Evolutionary conservation across 2,888 invertebrate species (phyloP).

Genomic region (Physocephala rufipes): DNA sequence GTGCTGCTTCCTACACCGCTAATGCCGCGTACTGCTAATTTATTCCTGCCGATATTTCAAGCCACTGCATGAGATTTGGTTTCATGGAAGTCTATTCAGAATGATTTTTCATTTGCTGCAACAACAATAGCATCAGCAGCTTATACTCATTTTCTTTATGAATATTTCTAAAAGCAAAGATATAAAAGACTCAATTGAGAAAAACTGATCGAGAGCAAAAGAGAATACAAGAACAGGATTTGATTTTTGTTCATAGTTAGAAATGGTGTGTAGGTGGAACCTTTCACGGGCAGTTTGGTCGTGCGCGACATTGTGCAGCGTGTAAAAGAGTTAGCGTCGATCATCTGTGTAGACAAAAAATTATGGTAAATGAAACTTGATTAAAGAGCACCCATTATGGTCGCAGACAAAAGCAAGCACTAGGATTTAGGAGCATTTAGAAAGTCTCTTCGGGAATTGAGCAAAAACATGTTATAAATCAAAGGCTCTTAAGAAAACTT

Average conservation of each 20-base stretch:
- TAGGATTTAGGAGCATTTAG: neutral
- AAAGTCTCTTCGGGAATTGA: neutral
- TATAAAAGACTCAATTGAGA: neutral
- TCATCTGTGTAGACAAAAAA: neutral
- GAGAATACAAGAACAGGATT: neutral
- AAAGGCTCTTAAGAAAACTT: too few relatives aligned
- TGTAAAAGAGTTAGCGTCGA: neutral
- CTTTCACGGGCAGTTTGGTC: neutral
- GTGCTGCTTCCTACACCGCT: neutral
- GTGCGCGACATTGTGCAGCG: too few relatives aligned
- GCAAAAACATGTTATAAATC: too few relatives aligned
- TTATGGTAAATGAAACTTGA: neutral
- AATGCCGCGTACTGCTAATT: neutral
- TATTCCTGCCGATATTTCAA: neutral
- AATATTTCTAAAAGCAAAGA: neutral
- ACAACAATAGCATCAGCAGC: neutral
- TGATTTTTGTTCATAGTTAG: neutral
- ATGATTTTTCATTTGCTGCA: neutral
- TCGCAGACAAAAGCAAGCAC: neutral
- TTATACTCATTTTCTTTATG: neutral
- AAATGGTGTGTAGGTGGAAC: neutral
- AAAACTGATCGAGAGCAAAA: neutral
- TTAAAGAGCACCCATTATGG: conserved; percentile 3
- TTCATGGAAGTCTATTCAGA: conserved; percentile 13
- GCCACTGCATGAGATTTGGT: neutral